Base-by-base conservation (phyloP, 2,888 invertebrate genomes). In the Dryobotodes eremita region DNA sequence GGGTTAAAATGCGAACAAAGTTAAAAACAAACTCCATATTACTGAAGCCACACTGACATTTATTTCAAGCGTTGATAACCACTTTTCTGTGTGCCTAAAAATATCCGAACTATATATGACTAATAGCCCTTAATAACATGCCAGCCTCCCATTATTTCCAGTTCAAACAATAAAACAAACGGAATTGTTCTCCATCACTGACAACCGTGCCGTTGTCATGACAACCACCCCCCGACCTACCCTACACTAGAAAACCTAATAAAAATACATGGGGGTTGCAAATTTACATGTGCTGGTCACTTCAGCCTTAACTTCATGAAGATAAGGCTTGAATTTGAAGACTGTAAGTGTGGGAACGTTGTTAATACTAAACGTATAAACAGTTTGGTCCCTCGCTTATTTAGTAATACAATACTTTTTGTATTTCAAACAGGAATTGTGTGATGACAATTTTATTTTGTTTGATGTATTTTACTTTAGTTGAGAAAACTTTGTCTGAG, bases 351-450 rank as follows among this genome's bases (percentile, higher is more conserved):
- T 65, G 71, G 17, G 17, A 66, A 69, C 20, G 70, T 83, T 77
- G 80, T 77, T 85, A 81, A 75, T 77, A 74, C 74, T 89, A 82
- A 89, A 88, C 90, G 89, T 78, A 89, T 91, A 93, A 93, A 93
- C 92, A 92, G 90, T 90, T 70, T 70, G 91, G 89, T 85, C 92
- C 92, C 94, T 89, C 88, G 92, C 88, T 93, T 94, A 91, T 92
- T 93, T 92, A 93, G 94, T 92, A 93, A 94, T 92, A 90, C 89
- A 90, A 93, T 92, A 92, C 91, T 90, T 89, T 91, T 90, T 82
- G 86, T 88, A 85, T 90, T 89, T 88, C 86, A 86, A 90, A 89
- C 89, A 87, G 88, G 88, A 90, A 90, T 89, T 82, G 71, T 80
- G 61, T 82, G 86, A 84, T 83, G 88, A 90, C 86, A 87, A 82